Percentiles rank a stretch among this genome's conserved stretches.
Conservation (phyloP, 2,113 vertebrate genomes). For the Oreochromis aureus region DNA sequence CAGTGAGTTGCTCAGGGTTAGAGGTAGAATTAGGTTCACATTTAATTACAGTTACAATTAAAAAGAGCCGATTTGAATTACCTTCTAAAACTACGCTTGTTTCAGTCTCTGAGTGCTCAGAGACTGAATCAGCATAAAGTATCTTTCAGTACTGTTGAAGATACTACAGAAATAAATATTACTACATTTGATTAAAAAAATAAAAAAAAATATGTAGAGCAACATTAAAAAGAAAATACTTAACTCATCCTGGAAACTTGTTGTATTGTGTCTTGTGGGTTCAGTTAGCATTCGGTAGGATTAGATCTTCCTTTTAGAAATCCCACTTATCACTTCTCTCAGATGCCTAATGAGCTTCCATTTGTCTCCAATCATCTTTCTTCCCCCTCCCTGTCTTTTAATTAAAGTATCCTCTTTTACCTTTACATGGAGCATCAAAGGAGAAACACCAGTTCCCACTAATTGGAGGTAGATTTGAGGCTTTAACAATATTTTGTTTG, state of each 20-base stretch:
- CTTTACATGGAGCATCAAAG: slow-evolving; percentile 57
- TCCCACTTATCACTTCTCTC: background rate
- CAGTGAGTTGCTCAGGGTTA: background rate
- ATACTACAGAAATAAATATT: background rate
- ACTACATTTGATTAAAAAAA: background rate
- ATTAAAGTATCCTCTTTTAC: slow-evolving; percentile 44
- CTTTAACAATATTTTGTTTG: slow-evolving; percentile 56
- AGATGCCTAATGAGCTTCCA: slow-evolving; percentile 43
- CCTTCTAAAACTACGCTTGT: background rate
- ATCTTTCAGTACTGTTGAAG: background rate
- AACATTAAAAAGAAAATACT: background rate
- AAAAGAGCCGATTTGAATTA: background rate
- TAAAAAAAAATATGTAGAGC: background rate
- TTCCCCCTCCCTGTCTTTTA: background rate
- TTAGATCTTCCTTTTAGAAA: background rate
- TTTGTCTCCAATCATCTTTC: slow-evolving; percentile 38
- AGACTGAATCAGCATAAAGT: background rate
- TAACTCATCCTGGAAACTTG: background rate
- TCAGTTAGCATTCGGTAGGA: background rate
- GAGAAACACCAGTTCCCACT: background rate
- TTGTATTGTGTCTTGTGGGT: background rate
- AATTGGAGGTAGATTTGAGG: slow-evolving; percentile 51
- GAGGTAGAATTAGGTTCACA: background rate
- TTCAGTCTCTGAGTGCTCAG: background rate
- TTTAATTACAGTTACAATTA: background rate